These are phyloP conservation scores for Dastarcus helophoroides DNA, from an alignment of 2,888 invertebrate species.

Conservation along the genomic window DNA sequence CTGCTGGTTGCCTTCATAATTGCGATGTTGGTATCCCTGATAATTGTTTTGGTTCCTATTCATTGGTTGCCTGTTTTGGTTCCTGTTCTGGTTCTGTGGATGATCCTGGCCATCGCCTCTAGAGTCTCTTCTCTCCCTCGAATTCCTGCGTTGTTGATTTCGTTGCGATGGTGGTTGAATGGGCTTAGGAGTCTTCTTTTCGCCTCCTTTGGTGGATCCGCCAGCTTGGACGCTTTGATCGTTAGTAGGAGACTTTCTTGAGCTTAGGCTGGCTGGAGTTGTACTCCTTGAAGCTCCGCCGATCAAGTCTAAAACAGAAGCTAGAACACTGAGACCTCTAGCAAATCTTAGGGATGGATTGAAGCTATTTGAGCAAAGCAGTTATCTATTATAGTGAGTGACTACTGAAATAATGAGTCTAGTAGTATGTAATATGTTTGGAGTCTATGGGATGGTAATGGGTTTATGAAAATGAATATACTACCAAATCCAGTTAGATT, in stretches of 20 bases:
- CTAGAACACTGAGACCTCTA: conserved; percentile 27
- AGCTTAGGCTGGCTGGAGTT: conserved; percentile 61
- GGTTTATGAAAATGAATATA: too few species aligned
- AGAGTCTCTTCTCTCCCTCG: conserved; percentile 28
- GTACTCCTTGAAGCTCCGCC: conserved; percentile 68
- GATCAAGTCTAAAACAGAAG: conserved; percentile 56
- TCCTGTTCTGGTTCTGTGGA: conserved; percentile 18
- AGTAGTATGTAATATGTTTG: too few species aligned
- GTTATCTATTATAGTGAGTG: neutral
- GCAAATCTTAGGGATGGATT: conserved; percentile 6
- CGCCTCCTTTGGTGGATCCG: conserved; percentile 33
- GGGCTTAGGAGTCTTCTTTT: conserved; percentile 30
- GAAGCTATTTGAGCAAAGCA: conserved; percentile 8
- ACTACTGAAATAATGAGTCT: neutral
- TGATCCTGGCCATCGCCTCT: conserved; percentile 26
- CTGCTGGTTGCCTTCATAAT: conserved; percentile 18
- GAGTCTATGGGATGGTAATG: too few species aligned
- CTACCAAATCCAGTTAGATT: too few species aligned
- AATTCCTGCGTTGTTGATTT: conserved; percentile 27
- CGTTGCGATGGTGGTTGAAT: conserved; percentile 26
- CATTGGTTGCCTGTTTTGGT: conserved; percentile 18
- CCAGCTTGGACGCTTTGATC: conserved; percentile 73
- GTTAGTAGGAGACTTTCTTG: conserved; percentile 73
- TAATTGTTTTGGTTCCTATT: neutral
- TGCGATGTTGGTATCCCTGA: conserved; percentile 10